Evolutionary conservation across 2,888 invertebrate genomes (phyloP).

Genomic region (Pammene aurita): DNA sequence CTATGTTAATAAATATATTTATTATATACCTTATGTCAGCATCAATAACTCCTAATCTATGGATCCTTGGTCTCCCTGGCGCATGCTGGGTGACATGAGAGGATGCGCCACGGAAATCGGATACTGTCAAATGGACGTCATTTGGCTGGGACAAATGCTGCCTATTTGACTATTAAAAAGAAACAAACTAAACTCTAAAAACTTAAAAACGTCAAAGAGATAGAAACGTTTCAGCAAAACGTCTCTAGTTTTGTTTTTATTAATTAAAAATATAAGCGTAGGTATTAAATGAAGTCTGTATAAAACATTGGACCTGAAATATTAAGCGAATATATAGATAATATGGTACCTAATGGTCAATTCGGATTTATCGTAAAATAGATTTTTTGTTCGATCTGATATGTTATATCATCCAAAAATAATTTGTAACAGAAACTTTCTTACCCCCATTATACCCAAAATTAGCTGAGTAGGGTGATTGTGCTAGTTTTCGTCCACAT

Average conservation of each 20-base stretch:
- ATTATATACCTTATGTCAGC: constrained; percentile 45
- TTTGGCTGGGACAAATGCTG: constrained; percentile 77
- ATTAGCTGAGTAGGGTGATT: no score
- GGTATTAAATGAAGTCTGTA: constrained; percentile 32
- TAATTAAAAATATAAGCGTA: constrained; percentile 18
- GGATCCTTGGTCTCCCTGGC: constrained; percentile 55
- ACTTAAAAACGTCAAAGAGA: constrained; percentile 18
- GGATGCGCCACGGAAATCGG: constrained; percentile 49
- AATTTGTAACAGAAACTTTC: constrained; percentile 4
- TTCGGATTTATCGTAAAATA: constrained; percentile 50
- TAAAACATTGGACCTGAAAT: constrained; percentile 6
- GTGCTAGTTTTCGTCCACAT: no score
- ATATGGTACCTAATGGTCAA: constrained; percentile 57
- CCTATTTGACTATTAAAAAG: constrained; percentile 59
- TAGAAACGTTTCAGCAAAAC: neutral
- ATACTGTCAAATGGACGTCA: constrained; percentile 66
- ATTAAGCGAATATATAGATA: neutral
- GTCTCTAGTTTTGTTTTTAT: constrained; percentile 6
- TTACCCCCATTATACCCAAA: neutral
- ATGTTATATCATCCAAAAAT: constrained; percentile 50
- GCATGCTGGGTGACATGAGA: constrained; percentile 45
- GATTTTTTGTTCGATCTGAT: constrained; percentile 50
- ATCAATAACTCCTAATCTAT: constrained; percentile 66
- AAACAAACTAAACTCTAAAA: constrained; percentile 29
- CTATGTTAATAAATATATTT: constrained; percentile 61